Evolutionary conservation across 2,113 vertebrate genomes (phyloP), one percentile per base, ranked within the genome.

Genomic region (Gavia stellata): DNA sequence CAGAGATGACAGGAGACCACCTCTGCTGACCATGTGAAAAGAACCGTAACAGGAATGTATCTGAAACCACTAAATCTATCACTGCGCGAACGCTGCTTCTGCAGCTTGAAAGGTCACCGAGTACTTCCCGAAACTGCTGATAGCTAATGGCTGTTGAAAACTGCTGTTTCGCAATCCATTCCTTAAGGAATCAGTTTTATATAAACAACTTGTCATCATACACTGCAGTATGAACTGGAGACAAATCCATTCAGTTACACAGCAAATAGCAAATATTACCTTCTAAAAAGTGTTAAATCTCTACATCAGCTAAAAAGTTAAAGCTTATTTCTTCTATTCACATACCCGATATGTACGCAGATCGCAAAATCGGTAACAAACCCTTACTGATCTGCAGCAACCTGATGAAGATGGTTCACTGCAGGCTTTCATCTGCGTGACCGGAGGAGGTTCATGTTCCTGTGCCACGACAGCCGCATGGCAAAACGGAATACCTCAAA

Each of bases 311-410:
- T 36, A 15, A 40, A 67, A 17, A 14, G 12, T 6, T 3, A 3
- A 70, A 25, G 80, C 3, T 9, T 3, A 11, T 47, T 65, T 77
- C 49, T 71, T n/a, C 14, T 21, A 0, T 7, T 36, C 62, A 17
- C 21, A 2, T 0, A 33, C 3, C 20, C 0, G 1, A 3, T 0
- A 7, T 0, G 7, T 6, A 17, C 2, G 1, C 55, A 17, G 50
- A 18, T 4, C 2, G 3, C 47, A 52, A 40, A 45, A 7, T 6
- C 52, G 4, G 26, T 24, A 25, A 18, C 24, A 18, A 28, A 25
- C 52, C 53, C 40, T 13, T 8, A 12, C 38, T 10, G 34, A 1
- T 1, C 4, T 1, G 6, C 20, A 34, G 2, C 34, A 5, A 14
- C 44, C 40, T 4, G 1, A 1, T 3, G 3, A 0, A 11, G 14